phyloP scores from a whole-genome alignment of 2,797 vertebrate species.

The Valencia hispanica region DNA sequence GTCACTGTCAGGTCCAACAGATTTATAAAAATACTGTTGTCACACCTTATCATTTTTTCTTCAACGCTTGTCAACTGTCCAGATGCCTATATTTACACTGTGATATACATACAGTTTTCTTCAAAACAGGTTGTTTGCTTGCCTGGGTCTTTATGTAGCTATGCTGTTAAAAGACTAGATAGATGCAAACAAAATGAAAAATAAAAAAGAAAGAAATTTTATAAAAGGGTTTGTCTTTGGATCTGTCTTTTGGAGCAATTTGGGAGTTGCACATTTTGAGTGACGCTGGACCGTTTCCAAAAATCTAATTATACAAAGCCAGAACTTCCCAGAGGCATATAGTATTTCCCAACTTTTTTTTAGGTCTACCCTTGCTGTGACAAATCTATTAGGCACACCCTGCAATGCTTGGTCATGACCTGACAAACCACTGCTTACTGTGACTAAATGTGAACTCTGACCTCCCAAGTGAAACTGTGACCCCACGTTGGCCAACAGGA shows the following conservation, averaged over 20 bases:
- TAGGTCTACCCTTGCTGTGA: slow-evolving; percentile 27
- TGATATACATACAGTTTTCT: neutral
- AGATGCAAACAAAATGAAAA: neutral
- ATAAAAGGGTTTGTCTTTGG: neutral
- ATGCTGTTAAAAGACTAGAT: neutral
- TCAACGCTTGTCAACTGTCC: neutral
- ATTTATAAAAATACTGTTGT: neutral
- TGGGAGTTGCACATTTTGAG: neutral
- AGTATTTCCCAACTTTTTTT: slow-evolving; percentile 30
- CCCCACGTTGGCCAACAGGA: slow-evolving; percentile 30
- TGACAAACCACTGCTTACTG: slow-evolving; percentile 34
- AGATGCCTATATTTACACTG: neutral
- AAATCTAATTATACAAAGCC: slow-evolving; percentile 15
- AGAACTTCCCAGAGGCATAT: slow-evolving; percentile 26
- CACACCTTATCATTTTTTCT: neutral
- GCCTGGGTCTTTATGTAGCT: neutral
- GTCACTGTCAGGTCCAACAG: neutral
- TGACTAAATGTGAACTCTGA: slow-evolving; percentile 59
- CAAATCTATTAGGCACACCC: slow-evolving; percentile 45
- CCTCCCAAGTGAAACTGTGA: slow-evolving; percentile 42
- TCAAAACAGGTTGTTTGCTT: neutral
- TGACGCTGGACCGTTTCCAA: neutral
- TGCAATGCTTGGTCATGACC: slow-evolving; percentile 19
- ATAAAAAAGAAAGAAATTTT: neutral
- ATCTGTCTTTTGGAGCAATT: neutral